Evolutionary conservation across 1,140 invertebrate genomes (phyloP), one percentile per base, ranked within the genome.

Genomic region (Heterodera schachtii): DNA sequence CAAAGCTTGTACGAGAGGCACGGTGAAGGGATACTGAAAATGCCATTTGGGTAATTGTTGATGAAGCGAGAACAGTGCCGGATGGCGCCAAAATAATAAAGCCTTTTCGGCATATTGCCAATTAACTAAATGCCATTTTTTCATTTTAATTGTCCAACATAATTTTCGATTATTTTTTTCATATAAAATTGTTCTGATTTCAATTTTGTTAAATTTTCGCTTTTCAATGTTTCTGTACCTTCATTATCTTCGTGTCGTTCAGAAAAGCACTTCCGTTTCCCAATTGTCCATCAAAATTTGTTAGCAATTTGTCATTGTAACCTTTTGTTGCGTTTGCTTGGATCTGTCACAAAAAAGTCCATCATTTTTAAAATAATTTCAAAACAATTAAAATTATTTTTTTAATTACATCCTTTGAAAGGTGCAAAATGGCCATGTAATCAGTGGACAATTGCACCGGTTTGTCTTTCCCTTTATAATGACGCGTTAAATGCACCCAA

Each of bases 1-100:
- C 78, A 79, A 31, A 79, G 49, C 9, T 57, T 44, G 46, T 79
- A 79, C 3, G 70, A 77, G 13, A 79, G 78, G 49, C 78, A 79
- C 21, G 78, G 78, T 13, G 78, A 71, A 44, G 16, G 21, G 19
- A 46, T 46, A 31, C 5, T n/a, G 11, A 79, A 4, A 3, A 19
- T 4, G 16, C 4, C 11, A 3, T 69, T 71, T 16, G 78, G 78
- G 16, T 71, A 79, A 41, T 57, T 67, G 64, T 79, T 79, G 21
- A 79, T 79, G 49, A 67, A 79, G 21, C 44, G 57, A 2, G 78
- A 79, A 69, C 78, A 79, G 0, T 79, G 49, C 1, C 78, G 69
- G 31, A 79, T 79, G 64, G 78, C 67, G 31, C 78, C 64, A 73
- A 79, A 79, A 49, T 79, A 79, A 52, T 67, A 21, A 4, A 3